Evolutionary conservation across 2,113 vertebrate genomes (phyloP), one percentile per base, ranked within the genome.

Genomic region (Hylia prasina): DNA sequence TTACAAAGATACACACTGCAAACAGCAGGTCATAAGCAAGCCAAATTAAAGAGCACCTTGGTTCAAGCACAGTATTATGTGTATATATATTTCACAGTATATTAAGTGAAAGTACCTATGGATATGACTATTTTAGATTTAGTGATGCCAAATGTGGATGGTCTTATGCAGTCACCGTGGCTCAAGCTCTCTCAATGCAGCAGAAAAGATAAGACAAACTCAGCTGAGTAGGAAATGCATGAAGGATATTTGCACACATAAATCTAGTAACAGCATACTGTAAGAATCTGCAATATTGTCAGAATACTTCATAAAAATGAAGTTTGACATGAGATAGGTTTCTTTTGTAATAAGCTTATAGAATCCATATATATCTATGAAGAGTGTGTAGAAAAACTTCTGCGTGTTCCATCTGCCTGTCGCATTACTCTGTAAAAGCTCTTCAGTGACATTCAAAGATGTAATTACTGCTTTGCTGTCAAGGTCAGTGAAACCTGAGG

Each of bases 401-500:
- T 63, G 21, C 25, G n/a, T 82, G 19, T 90, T 82, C 53, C 73
- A 8, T 68, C 73, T 80, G 57, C n/a, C 48, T 87, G 44, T 70
- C 5, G 0, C 54, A 82, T 79, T 85, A 65, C 45, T n/a, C 61
- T 71, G 51, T 87, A 61, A 91, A 95, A 90, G 76, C 21, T 82
- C 50, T 47, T 80, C 40, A 53, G n/a, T 87, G 77, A 81, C 53
- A 79, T 91, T 82, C 73, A 79, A 77, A 93, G 61, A 89, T 61
- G 22, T 82, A 75, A 94, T 87, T 91, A 82, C 47, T 70, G 50
- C 42, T 70, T 54, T 72, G 63, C 58, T 65, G 75, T 80, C 75
- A 91, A 95, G 91, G 78, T 95, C 90, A 95, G 37, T 4, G 1
- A 96, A 96, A 95, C 50, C 71, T 94, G 89, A 96, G 70, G 73